These are phyloP conservation scores for Leptarthrus brevirostris DNA, from an alignment of 2,888 invertebrate species.

Conservation along the genomic window DNA sequence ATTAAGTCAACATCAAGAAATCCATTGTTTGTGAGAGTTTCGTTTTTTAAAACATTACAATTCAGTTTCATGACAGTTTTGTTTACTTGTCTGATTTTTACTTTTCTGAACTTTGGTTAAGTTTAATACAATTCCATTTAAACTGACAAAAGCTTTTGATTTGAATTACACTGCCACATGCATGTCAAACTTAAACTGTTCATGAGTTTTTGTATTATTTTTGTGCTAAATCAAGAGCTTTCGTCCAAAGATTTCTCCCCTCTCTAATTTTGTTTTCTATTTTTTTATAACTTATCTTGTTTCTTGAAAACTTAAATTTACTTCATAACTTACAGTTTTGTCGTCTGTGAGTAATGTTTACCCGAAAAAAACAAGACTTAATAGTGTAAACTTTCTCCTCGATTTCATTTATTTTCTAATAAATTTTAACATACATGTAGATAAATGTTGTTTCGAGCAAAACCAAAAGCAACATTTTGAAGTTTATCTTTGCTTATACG, in stretches of 20 bases:
- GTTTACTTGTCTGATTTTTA: background rate
- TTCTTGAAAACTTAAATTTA: slow-evolving; percentile 48
- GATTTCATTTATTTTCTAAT: slow-evolving; percentile 19
- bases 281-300: slow-evolving; percentile 23
- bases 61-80: slow-evolving; percentile 8
- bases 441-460: slow-evolving; percentile 20
- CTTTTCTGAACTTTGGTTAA: slow-evolving; percentile 4
- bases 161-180: background rate
- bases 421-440: slow-evolving; percentile 19
- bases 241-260: slow-evolving; percentile 7
- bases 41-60: background rate
- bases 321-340: slow-evolving; percentile 54
- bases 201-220: slow-evolving; percentile 13
- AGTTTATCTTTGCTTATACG: background rate
- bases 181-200: slow-evolving; percentile 3
- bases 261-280: slow-evolving; percentile 13
- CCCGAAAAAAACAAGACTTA: slow-evolving; percentile 10
- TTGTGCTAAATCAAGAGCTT: slow-evolving; percentile 32
- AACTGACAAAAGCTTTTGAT: slow-evolving; percentile 41
- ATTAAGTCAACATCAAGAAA: slow-evolving; percentile 32
- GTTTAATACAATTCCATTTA: background rate
- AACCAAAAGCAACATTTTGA: background rate
- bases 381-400: background rate
- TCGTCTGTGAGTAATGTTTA: slow-evolving; percentile 52
- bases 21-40: slow-evolving; percentile 23